Base-by-base conservation (phyloP, 2,888 invertebrate species). In the Pomacea canaliculata region DNA sequence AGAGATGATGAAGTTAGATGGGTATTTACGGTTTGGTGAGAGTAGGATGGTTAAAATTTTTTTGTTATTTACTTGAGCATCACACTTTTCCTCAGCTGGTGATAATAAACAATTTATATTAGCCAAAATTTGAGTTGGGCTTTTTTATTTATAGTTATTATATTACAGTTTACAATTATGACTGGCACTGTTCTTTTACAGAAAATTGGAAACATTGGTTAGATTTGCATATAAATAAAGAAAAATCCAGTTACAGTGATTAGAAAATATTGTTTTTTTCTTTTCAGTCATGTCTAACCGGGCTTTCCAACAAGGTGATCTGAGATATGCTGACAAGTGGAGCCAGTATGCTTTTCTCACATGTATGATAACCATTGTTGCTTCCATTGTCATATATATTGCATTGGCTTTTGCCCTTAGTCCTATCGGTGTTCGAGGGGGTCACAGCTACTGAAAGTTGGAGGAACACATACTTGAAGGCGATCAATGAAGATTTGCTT, bases 261-360 rank as follows among this genome's bases (percentile, higher is more conserved):
- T 56, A 56, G 51, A 56, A 56, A 56, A 16, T 7, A 56, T 56
- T 56, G 8, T 8, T 66, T 27, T 56, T 70, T 66, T 70, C 63
- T 67, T 81, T 85, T n/a, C 85, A 88, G 86, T 82, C 27, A 83
- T 86, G 85, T 88, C 88, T 59, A 78, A 76, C 37, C 80, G 85
- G 56, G 80, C 87, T 0, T 88, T 85, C 75, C 71, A 49, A 49
- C 77, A 80, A 48, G 87, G 86, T n/a, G 88, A 88, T 76, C 65
- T 86, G 37, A 82, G 82, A 51, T 86, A 85, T 66, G 82, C 88
- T 12, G 70, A 83, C 63, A 87, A 88, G 73, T 88, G 86, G 86
- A 85, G 83, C 49, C 81, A 83, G 71, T 85, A 87, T 66, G 83
- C 88, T 19, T 85, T 88, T 73, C 83, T 86, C 68, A 79, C 83